These are phyloP conservation scores for Drosophila asahinai DNA, from an alignment of 1,140 invertebrate genomes.

Conservation along the genomic window DNA sequence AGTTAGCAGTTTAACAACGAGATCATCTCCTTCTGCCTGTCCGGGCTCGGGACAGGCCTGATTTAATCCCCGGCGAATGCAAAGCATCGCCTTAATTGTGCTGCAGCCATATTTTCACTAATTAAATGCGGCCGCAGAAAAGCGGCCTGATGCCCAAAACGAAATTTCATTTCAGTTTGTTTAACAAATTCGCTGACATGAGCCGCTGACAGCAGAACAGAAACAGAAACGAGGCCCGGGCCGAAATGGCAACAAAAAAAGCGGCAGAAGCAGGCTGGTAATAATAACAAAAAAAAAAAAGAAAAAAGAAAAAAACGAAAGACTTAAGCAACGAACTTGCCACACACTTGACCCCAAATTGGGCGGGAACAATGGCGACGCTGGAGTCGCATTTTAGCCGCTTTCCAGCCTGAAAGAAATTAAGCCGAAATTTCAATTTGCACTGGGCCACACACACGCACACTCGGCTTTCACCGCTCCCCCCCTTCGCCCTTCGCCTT, in stretches of 20 bases:
- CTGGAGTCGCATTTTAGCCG: conserved; percentile 66
- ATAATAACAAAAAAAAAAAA: conserved; percentile 11
- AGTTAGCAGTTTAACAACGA: conserved; percentile 76
- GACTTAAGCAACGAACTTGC: conserved; percentile 78
- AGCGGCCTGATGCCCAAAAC: conserved; percentile 22
- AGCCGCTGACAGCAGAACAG: conserved; percentile 68
- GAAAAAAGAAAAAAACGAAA: conserved; percentile 58
- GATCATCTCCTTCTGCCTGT: conserved; percentile 70
- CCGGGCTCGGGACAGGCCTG: conserved; percentile 43
- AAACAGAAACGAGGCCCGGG: conserved; percentile 12
- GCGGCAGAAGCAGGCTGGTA: background rate
- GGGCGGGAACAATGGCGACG: conserved; percentile 38
- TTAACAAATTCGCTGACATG: conserved; percentile 81
- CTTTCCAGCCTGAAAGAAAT: conserved; percentile 62
- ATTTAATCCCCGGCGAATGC: conserved; percentile 68
- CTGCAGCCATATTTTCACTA: conserved; percentile 54
- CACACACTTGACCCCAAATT: conserved; percentile 71
- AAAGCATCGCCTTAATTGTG: conserved; percentile 72
- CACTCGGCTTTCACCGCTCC: conserved; percentile 35
- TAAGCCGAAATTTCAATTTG: conserved; percentile 72
- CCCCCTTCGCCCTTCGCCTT: conserved; percentile 32
- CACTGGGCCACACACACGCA: conserved; percentile 64
- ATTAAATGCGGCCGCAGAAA: conserved; percentile 42
- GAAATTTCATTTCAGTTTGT: conserved; percentile 78
- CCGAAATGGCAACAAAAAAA: conserved; percentile 24